These are phyloP conservation scores for Thalpophila matura DNA, from an alignment of 2,888 invertebrate genomes.

Conservation along the genomic window DNA sequence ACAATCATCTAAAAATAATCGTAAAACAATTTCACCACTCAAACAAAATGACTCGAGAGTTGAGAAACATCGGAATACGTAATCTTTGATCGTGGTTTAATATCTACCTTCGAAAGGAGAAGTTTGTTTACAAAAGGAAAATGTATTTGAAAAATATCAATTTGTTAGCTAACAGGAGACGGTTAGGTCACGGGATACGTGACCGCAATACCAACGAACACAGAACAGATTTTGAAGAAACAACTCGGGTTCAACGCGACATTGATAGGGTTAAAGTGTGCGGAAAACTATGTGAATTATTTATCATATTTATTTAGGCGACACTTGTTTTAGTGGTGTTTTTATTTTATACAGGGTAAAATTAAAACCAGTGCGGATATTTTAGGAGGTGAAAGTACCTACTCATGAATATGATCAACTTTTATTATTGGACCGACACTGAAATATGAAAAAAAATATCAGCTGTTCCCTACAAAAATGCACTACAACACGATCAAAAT, in stretches of 20 bases:
- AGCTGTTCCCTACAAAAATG: too few species aligned
- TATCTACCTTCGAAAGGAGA: conserved; percentile 58
- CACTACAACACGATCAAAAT: too few species aligned
- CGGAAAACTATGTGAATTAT: conserved; percentile 58
- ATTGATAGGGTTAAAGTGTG: conserved; percentile 68
- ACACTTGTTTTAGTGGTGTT: not conserved
- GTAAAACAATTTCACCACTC: conserved; percentile 3
- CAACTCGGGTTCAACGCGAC: conserved; percentile 67
- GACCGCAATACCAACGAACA: conserved; percentile 72
- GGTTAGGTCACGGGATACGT: conserved; percentile 76
- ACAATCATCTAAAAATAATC: not conserved
- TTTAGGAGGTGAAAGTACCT: too few species aligned
- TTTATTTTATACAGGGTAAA: not conserved
- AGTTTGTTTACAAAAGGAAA: conserved; percentile 71
- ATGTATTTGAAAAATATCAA: conserved; percentile 85
- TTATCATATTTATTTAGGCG: conserved; percentile 55
- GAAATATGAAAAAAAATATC: too few species aligned
- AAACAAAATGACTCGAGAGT: conserved; percentile 27
- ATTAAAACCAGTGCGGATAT: too few species aligned
- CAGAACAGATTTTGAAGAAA: conserved; percentile 75
- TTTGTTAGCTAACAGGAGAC: conserved; percentile 81
- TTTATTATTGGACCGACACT: too few species aligned
- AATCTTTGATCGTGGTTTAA: conserved; percentile 40
- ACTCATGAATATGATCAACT: too few species aligned
- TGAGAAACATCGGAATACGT: conserved; percentile 2